These are phyloP conservation scores for Pycnomerus fuliginosus DNA, from an alignment of 2,888 invertebrate species.

Conservation along the genomic window DNA sequence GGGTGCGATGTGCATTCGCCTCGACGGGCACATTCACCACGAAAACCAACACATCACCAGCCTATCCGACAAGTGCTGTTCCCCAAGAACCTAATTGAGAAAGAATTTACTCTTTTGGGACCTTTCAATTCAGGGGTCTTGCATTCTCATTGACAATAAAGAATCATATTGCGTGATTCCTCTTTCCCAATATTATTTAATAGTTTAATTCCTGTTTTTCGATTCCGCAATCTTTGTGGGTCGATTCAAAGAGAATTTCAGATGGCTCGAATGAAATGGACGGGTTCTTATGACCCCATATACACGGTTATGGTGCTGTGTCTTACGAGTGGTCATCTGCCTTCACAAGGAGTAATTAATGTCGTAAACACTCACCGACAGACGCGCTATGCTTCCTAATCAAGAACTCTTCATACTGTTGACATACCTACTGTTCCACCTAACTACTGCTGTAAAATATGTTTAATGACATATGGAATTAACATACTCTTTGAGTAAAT, in stretches of 20 bases:
- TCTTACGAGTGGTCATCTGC: conserved; percentile 36
- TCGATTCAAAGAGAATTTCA: conserved; percentile 19
- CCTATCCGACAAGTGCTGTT: conserved; percentile 31
- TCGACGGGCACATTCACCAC: conserved; percentile 41
- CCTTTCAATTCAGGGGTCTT: conserved; percentile 14
- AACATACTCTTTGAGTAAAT: conserved; percentile 5
- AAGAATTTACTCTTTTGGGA: conserved; percentile 40
- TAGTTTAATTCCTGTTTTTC: too few relatives aligned
- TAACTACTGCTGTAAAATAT: conserved; percentile 25
- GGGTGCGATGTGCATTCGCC: conserved; percentile 49
- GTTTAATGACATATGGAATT: conserved; percentile 7
- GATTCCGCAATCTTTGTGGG: too few relatives aligned
- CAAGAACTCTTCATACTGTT: conserved; percentile 36
- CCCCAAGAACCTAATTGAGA: conserved; percentile 37
- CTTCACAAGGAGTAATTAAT: conserved; percentile 45
- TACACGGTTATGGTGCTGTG: conserved; percentile 18
- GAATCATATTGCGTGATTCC: conserved; percentile 30
- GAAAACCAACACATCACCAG: conserved; percentile 19
- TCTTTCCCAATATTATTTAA: too few relatives aligned
- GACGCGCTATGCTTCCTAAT: conserved; percentile 34
- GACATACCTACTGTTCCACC: conserved; percentile 33
- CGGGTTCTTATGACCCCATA: too few relatives aligned
- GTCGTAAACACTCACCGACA: conserved; percentile 40
- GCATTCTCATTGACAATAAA: conserved; percentile 6
- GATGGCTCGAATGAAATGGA: too few relatives aligned